These are phyloP conservation scores for Galeopterus variegatus DNA, from an alignment of 2,113 vertebrate species.

Conservation along the genomic window DNA sequence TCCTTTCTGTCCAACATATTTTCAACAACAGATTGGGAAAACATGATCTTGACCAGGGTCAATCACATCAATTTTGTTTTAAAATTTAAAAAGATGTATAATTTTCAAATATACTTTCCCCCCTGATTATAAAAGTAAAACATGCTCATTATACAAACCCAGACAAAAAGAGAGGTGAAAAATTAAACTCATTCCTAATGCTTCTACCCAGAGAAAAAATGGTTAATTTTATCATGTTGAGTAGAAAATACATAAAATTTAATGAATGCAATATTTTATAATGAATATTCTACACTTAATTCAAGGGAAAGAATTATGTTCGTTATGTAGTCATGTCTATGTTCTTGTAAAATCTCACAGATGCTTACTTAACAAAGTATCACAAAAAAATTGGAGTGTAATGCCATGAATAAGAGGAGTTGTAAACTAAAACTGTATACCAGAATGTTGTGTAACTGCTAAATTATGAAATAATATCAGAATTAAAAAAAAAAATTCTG, in stretches of 20 bases:
- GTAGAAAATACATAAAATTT: conserved; percentile 54
- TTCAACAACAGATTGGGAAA: conserved; percentile 45
- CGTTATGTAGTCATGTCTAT: not conserved
- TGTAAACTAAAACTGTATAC: conserved; percentile 58
- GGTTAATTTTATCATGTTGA: conserved; percentile 58
- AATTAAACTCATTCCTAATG: conserved; percentile 10
- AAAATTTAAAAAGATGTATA: conserved; percentile 48
- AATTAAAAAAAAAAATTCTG: conserved; percentile 38
- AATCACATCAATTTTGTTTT: conserved; percentile 55
- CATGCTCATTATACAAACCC: not conserved
- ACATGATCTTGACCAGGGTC: conserved; percentile 12
- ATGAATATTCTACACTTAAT: conserved; percentile 53
- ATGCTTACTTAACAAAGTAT: conserved; percentile 54
- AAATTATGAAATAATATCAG: conserved; percentile 60
- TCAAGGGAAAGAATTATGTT: conserved; percentile 65
- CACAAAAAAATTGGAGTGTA: not conserved
- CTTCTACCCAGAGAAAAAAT: conserved; percentile 4
- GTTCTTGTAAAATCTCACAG: conserved; percentile 64
- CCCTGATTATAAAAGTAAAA: conserved; percentile 52
- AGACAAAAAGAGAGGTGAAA: conserved; percentile 10
- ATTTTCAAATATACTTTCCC: conserved; percentile 50
- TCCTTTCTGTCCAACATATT: conserved; percentile 62
- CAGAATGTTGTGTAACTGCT: conserved; percentile 58
- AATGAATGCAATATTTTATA: conserved; percentile 33
- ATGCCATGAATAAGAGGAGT: conserved; percentile 23